Percentiles rank a stretch among this genome's conserved stretches.
Evolutionary conservation across 1,140 invertebrate genomes (phyloP).

Genomic region (Ips typographus): DNA sequence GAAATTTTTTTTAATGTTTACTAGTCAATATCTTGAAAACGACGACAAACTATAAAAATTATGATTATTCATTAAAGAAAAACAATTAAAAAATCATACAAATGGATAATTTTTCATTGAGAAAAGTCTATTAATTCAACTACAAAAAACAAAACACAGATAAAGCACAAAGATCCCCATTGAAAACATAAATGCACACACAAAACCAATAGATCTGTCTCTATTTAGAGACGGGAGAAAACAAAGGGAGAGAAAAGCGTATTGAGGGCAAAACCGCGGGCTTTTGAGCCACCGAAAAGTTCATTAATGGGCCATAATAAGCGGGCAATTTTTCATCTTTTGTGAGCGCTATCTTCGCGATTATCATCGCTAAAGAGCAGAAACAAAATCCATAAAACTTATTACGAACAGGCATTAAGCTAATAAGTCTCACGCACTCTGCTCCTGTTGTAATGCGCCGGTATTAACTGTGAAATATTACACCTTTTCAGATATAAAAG

Average conservation of each 20-base stretch:
- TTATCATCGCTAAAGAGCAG: constrained; percentile 33
- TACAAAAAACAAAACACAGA: too few relatives aligned
- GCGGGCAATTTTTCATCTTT: constrained; percentile 35
- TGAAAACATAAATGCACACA: constrained; percentile 1
- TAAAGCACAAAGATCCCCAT: neutral
- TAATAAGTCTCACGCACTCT: constrained; percentile 35
- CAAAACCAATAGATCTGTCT: constrained; percentile 24
- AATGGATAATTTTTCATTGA: too few relatives aligned
- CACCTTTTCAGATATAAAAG: constrained; percentile 27
- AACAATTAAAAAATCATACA: too few relatives aligned
- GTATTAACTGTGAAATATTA: constrained; percentile 31
- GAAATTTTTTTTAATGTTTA: too few relatives aligned
- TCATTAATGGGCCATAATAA: constrained; percentile 36
- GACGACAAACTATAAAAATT: too few relatives aligned
- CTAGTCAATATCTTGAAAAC: too few relatives aligned
- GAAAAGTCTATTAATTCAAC: too few relatives aligned
- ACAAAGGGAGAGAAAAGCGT: constrained; percentile 13
- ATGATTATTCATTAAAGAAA: too few relatives aligned
- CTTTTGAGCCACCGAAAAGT: constrained; percentile 29
- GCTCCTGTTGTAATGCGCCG: constrained; percentile 23
- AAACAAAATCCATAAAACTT: constrained; percentile 38
- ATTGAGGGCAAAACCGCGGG: constrained; percentile 19
- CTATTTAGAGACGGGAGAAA: constrained; percentile 22
- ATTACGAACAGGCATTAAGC: constrained; percentile 36
- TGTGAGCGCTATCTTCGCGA: constrained; percentile 33